phyloP scores from a whole-genome alignment of 1,140 invertebrate genomes.

The Brachionus plicatilis region DNA sequence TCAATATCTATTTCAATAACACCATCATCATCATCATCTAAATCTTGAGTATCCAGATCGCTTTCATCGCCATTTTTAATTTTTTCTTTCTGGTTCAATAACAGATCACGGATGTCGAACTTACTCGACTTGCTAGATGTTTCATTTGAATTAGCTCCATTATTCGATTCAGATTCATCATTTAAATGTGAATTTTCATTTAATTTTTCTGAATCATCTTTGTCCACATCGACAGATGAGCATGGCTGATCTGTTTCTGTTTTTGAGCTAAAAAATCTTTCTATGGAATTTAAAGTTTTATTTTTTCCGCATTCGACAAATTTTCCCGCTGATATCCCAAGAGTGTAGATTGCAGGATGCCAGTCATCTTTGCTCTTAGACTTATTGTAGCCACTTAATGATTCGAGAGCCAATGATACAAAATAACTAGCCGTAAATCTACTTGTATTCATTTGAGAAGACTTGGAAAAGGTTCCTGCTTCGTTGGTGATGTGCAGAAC shows the following conservation, averaged over 20 bases:
- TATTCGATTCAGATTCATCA: background rate
- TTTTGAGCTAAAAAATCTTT: background rate
- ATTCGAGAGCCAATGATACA: background rate
- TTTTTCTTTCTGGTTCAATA: constrained; percentile 3
- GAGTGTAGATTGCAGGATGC: constrained; percentile 12
- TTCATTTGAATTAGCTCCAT: background rate
- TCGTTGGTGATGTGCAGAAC: constrained; percentile 24
- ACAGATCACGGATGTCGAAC: background rate
- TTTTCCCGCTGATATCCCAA: constrained; percentile 18
- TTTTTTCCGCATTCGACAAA: background rate
- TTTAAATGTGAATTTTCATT: background rate
- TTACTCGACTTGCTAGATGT: constrained; percentile 13
- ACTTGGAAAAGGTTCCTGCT: constrained; percentile 37
- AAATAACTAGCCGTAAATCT: background rate
- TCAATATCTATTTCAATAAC: background rate
- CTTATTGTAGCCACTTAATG: constrained; percentile 15
- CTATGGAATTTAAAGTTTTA: background rate
- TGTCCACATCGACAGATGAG: background rate
- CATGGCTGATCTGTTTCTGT: background rate
- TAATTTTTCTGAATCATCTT: background rate
- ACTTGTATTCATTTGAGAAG: background rate
- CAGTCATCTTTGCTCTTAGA: constrained; percentile 7
- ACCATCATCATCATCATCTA: background rate
- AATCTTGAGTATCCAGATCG: background rate
- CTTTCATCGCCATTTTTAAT: background rate